A percentile compares a stretch with the other conserved stretches of the same genome.
Evolutionary conservation across 2,888 invertebrate species (phyloP).

Genomic region (Dryococelus australis): DNA sequence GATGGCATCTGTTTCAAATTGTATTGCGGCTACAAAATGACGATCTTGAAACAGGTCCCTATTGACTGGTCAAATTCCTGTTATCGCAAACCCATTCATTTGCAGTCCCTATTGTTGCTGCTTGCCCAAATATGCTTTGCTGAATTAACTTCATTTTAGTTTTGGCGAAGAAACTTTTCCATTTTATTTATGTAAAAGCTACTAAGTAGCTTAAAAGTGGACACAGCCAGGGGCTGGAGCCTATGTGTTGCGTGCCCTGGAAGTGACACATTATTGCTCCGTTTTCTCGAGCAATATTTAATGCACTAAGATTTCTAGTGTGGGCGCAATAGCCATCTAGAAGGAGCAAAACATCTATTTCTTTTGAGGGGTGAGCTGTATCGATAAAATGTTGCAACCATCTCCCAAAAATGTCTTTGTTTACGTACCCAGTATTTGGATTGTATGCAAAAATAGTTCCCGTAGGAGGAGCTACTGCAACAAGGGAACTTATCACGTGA

Average conservation of each 20-base stretch:
- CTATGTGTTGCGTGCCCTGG: constrained; percentile 48
- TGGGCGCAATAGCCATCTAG: constrained; percentile 49
- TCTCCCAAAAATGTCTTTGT: constrained; percentile 47
- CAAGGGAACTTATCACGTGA: too few species aligned
- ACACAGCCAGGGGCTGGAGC: constrained; percentile 50
- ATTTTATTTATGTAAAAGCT: constrained; percentile 4
- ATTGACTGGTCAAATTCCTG: background rate
- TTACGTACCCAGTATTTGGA: constrained; percentile 54
- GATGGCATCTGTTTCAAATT: constrained; percentile 22
- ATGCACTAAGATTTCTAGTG: constrained; percentile 45
- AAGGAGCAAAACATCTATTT: constrained; percentile 48
- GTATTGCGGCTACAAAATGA: constrained; percentile 17
- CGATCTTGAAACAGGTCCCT: background rate
- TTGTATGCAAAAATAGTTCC: constrained; percentile 25
- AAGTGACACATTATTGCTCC: constrained; percentile 48
- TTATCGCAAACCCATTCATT: constrained; percentile 18
- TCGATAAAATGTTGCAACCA: constrained; percentile 57
- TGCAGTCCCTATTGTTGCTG: constrained; percentile 29
- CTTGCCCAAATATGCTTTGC: constrained; percentile 29
- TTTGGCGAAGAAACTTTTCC: constrained; percentile 45
- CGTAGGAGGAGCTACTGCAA: background rate
- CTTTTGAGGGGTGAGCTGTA: constrained; percentile 45
- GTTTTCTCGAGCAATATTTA: constrained; percentile 46
- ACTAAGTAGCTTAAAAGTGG: constrained; percentile 48
- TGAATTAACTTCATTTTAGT: constrained; percentile 19